Evolutionary conservation across 1,140 invertebrate species (phyloP).

Genomic region (Euborellia annulipes): DNA sequence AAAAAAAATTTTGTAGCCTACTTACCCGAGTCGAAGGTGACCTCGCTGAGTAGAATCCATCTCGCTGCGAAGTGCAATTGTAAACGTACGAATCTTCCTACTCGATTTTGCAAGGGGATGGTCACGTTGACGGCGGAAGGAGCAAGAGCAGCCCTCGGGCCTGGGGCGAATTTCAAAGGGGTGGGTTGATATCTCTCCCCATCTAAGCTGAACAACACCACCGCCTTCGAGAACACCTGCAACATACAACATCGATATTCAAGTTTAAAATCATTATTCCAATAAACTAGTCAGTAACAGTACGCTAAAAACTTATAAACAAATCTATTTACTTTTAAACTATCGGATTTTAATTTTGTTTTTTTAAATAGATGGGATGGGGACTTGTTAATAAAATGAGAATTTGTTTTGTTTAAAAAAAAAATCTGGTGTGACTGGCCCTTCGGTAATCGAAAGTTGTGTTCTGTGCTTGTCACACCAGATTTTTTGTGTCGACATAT

Average conservation of each 20-base stretch:
- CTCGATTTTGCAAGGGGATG: slow-evolving; percentile 54
- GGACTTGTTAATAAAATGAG: too few relatives aligned
- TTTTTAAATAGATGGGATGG: too few relatives aligned
- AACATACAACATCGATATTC: slow-evolving; percentile 15
- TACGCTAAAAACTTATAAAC: too few relatives aligned
- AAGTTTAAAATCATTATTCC: too few relatives aligned
- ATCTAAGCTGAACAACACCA: slow-evolving; percentile 63
- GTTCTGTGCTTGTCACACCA: too few relatives aligned
- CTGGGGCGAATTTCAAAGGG: slow-evolving; percentile 21
- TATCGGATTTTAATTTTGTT: neutral
- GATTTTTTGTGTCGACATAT: too few relatives aligned
- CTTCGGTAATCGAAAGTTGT: too few relatives aligned
- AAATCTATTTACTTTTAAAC: neutral
- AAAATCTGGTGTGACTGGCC: too few relatives aligned
- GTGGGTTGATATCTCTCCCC: slow-evolving; percentile 50
- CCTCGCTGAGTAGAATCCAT: slow-evolving; percentile 80
- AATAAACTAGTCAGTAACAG: too few relatives aligned
- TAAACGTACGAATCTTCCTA: slow-evolving; percentile 60
- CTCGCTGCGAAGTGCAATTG: slow-evolving; percentile 63
- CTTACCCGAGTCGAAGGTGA: slow-evolving; percentile 62
- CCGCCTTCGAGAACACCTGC: slow-evolving; percentile 51
- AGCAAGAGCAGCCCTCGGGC: neutral
- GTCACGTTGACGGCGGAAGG: slow-evolving; percentile 42
- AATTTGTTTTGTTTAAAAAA: too few relatives aligned
- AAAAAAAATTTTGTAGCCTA: slow-evolving; percentile 9